phyloP scores from a whole-genome alignment of 1,140 invertebrate genomes.

The Rhagoletis pomonella region DNA sequence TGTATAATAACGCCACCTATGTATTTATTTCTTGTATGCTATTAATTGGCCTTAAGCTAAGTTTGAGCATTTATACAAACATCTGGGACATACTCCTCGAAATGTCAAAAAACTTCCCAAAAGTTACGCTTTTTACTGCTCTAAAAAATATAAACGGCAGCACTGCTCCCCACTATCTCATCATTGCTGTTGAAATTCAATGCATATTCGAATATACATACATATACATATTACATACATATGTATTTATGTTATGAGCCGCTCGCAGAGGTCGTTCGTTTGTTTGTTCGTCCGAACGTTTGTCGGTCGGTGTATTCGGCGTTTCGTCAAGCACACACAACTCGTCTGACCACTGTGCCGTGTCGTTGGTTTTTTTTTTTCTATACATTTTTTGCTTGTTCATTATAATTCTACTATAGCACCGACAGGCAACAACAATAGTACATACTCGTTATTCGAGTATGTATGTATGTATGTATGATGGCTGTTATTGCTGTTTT shows the following conservation, averaged over 20 bases:
- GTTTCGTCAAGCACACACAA: background rate
- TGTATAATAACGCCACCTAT: no score
- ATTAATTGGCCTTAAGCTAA: no score
- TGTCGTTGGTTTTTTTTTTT: constrained; percentile 7
- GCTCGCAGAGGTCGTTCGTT: constrained; percentile 41
- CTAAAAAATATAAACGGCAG: no score
- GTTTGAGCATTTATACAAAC: no score
- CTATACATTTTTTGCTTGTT: constrained; percentile 20
- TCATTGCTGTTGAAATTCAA: no score
- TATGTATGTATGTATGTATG: background rate
- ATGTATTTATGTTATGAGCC: background rate
- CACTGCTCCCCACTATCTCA: no score
- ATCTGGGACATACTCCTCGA: no score
- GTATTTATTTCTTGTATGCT: no score
- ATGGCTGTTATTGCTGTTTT: background rate
- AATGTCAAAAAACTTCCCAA: no score
- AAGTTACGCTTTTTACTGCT: no score
- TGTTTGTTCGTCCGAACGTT: background rate
- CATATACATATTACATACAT: background rate
- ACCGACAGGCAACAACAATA: constrained; percentile 1
- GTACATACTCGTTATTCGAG: constrained; percentile 25
- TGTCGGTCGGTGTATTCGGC: background rate
- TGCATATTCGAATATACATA: background rate
- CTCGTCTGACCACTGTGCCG: constrained; percentile 11
- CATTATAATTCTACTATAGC: constrained; percentile 48